Conservation (phyloP, 2,113 vertebrate species). For the Embiotoca jacksoni region DNA sequence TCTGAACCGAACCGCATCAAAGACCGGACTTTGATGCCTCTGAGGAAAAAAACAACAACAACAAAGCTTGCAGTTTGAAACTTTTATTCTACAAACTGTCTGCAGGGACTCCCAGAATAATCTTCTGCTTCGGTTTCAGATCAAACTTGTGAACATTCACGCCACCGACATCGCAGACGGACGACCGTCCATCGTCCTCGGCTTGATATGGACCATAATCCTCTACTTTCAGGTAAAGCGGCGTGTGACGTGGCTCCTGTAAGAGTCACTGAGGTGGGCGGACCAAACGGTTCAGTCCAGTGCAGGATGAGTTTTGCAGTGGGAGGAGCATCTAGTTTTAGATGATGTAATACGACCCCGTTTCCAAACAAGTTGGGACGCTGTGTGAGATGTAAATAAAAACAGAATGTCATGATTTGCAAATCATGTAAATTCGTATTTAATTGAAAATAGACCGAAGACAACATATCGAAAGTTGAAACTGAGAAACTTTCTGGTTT, state of each 20-base stretch:
- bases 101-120: slow-evolving; percentile 2
- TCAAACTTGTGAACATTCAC: slow-evolving; percentile 99
- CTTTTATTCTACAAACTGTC: background rate
- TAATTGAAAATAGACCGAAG: too few species aligned
- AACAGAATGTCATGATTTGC: too few species aligned
- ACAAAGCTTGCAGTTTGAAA: slow-evolving; percentile 15
- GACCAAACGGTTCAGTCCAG: too few species aligned
- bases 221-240: slow-evolving; percentile 95
- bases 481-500: too few species aligned
- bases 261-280: too few species aligned
- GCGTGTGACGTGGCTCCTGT: background rate
- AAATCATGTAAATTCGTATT: too few species aligned
- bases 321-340: too few species aligned
- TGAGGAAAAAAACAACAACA: background rate
- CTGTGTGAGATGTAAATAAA: too few species aligned
- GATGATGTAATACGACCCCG: too few species aligned
- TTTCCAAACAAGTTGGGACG: too few species aligned
- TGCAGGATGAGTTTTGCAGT: too few species aligned
- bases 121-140: slow-evolving; percentile 82
- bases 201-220: slow-evolving; percentile 97
- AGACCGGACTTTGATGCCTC: slow-evolving; percentile 59
- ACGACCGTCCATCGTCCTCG: slow-evolving; percentile 95
- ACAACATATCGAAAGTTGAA: too few species aligned
- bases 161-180: slow-evolving; percentile 97
- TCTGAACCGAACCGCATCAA: slow-evolving; percentile 63